Evolutionary conservation across 2,113 vertebrate species (phyloP).

Genomic region (Phylloscopus trochilus): DNA sequence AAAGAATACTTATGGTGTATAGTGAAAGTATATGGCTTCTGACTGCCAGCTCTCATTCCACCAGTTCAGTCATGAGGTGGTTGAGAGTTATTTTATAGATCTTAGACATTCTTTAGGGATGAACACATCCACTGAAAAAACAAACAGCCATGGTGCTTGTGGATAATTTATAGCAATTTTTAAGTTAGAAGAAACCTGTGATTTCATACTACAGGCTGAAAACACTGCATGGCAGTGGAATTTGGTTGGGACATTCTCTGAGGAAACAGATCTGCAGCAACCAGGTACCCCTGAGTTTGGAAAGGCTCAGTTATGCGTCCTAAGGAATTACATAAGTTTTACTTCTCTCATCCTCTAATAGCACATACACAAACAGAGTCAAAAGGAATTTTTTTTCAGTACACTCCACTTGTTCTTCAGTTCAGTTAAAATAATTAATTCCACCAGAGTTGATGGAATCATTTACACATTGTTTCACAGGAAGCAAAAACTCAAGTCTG

Average conservation of each 20-base stretch:
- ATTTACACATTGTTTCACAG: background rate
- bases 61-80: constrained; percentile 5
- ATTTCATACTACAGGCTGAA: constrained; percentile 21
- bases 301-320: background rate
- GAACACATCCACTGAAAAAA: constrained; percentile 19
- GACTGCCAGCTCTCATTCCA: background rate
- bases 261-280: background rate
- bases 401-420: background rate
- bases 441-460: background rate
- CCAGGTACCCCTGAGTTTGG: background rate
- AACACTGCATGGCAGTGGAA: background rate
- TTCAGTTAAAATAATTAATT: background rate
- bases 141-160: background rate
- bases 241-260: constrained; percentile 7
- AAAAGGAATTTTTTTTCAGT: background rate
- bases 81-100: constrained; percentile 49
- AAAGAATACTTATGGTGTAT: background rate
- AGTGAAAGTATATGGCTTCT: background rate
- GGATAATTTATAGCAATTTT: constrained; percentile 42
- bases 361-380: background rate
- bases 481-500: background rate
- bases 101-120: constrained; percentile 45
- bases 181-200: constrained; percentile 30
- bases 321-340: background rate
- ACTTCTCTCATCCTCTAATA: background rate